A percentile compares a stretch with the other conserved stretches of the same genome.
Evolutionary conservation across 2,797 vertebrate species (phyloP).

Genomic region (Denticeps clupeoides): DNA sequence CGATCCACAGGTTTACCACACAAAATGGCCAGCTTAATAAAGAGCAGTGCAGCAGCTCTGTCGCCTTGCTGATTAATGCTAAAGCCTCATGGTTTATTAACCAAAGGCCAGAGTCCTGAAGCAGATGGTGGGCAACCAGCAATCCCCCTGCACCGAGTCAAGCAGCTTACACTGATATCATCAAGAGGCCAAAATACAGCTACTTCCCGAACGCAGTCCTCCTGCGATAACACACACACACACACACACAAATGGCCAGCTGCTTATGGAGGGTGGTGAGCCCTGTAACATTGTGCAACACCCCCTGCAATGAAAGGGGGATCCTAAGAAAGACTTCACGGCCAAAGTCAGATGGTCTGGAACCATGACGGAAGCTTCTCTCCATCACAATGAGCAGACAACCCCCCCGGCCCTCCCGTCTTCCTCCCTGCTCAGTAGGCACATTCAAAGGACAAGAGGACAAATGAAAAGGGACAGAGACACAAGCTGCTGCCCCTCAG

Average conservation of each 20-base stretch:
- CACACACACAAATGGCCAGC: constrained; percentile 28
- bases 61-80: constrained; percentile 5
- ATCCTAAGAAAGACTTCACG: constrained; percentile 22
- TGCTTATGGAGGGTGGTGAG: constrained; percentile 33
- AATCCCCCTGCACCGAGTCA: constrained; percentile 50
- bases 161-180: constrained; percentile 59
- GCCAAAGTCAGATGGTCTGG: constrained; percentile 34
- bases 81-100: constrained; percentile 21
- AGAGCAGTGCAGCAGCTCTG: too few species aligned
- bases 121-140: constrained; percentile 40
- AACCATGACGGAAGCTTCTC: constrained; percentile 30
- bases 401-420: not conserved
- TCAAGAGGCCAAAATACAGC: constrained; percentile 62
- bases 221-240: constrained; percentile 22
- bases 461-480: not conserved
- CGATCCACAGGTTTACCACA: too few species aligned
- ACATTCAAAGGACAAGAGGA: constrained; percentile 1
- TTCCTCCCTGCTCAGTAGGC: not conserved
- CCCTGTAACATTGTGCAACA: constrained; percentile 32
- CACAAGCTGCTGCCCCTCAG: not conserved
- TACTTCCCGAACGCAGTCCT: constrained; percentile 56
- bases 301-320: constrained; percentile 13
- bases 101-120: constrained; percentile 21
- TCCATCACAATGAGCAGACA: constrained; percentile 13
- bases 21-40: too few species aligned